Evolutionary conservation across 2,113 vertebrate species (phyloP).

Genomic region (Saccopteryx bilineata): DNA sequence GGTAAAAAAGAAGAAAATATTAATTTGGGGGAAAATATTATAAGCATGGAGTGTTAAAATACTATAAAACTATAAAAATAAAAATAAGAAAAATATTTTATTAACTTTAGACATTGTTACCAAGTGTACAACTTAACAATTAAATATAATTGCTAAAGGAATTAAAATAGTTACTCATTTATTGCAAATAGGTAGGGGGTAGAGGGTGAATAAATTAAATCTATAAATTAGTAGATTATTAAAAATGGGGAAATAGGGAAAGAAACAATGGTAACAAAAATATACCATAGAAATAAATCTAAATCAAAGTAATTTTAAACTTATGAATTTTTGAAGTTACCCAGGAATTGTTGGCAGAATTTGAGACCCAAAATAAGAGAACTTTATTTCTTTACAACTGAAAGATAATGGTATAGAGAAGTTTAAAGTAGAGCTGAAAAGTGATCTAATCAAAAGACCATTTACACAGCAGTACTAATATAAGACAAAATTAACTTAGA

Average conservation of each 20-base stretch:
- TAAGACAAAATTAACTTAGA: not conserved
- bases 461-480: not conserved
- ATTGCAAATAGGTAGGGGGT: not conserved
- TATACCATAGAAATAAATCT: not conserved
- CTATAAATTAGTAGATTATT: not conserved
- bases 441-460: not conserved
- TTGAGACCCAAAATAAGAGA: not conserved
- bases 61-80: not conserved
- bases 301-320: not conserved
- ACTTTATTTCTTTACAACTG: not conserved
- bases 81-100: not conserved
- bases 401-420: not conserved
- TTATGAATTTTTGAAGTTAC: not conserved
- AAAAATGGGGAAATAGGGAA: no score
- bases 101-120: not conserved
- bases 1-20: not conserved
- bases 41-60: not conserved
- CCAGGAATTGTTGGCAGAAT: not conserved
- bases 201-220: not conserved
- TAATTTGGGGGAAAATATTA: not conserved
- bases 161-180: not conserved
- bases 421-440: not conserved
- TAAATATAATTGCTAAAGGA: not conserved
- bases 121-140: not conserved
- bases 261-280: not conserved